Evolutionary conservation across 2,888 invertebrate genomes (phyloP), one percentile per base, ranked within the genome.

Genomic region (Cantharis flavilabris): DNA sequence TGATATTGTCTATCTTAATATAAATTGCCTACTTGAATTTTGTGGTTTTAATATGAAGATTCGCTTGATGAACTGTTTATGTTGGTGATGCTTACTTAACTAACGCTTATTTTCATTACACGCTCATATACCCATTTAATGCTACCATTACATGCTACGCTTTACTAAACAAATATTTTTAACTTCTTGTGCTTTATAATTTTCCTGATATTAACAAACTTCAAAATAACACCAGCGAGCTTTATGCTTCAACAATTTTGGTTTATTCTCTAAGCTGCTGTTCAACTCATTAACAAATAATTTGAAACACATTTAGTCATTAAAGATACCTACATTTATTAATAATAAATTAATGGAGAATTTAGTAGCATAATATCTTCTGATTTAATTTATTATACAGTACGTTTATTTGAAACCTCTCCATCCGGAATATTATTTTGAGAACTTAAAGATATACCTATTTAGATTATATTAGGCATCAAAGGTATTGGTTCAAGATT

Each of bases 31-130:
- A 23, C 30, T 10, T 33, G 23, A 30, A 72, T 64, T 63, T 72
- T 64, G 63, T 16, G 63, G 63, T 63, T 72, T 72, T 72, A 65
- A 30, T 30, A 72, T 64, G 64, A 64, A 14, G 18, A 13, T 64
- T 26, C 30, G 13, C 62, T 62, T 62, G 71, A 71, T 62, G 71
- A 64, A 28, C 64, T 67, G 75, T 33, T 49, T 65, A 71, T 62
- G 23, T 64, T 30, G 16, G 62, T 72, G 69, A 72, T 73, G 76
- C 73, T 73, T 73, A 64, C 70, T 76, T 72, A 72, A 76, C 65
- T 49, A 49, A 26, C 33, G 71, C 73, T 71, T 76, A 73, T 73
- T 76, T 76, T 73, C 76, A 76, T 76, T 76, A 76, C 70, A 73
- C 49, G 76, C 72, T 76, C 76, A 73, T 70, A 76, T 63, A 49